Evolutionary conservation across 2,797 vertebrate species (phyloP).

Genomic region (Borostomias antarcticus): DNA sequence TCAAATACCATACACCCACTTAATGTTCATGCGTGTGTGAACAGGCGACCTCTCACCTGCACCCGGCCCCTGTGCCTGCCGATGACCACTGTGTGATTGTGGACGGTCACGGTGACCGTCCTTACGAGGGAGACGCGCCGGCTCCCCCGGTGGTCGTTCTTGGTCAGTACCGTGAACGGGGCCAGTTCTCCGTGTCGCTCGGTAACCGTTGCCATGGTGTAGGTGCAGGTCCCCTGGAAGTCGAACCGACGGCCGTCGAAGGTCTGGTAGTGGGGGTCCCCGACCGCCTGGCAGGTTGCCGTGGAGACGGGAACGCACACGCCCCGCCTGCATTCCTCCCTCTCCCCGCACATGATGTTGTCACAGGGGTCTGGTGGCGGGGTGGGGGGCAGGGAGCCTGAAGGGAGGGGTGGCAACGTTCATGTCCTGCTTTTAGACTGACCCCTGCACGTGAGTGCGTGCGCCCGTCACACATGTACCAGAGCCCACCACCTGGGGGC

Average conservation of each 20-base stretch:
- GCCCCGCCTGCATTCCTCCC: slow-evolving; percentile 43
- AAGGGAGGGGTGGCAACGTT: background rate
- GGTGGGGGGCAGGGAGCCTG: slow-evolving; percentile 13
- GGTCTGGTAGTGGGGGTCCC: slow-evolving; percentile 49
- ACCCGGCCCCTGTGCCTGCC: slow-evolving; percentile 39
- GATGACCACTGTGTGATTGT: slow-evolving; percentile 64
- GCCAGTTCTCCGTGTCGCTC: no score
- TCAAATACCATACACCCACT: background rate
- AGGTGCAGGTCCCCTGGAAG: slow-evolving; percentile 60
- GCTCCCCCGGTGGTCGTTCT: slow-evolving; percentile 70
- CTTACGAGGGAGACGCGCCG: slow-evolving; percentile 37
- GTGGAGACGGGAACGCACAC: slow-evolving; percentile 28
- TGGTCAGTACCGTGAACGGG: slow-evolving; percentile 58
- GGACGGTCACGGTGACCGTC: slow-evolving; percentile 51
- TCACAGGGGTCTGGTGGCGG: slow-evolving; percentile 44
- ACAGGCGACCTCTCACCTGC: no score
- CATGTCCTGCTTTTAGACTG: no score
- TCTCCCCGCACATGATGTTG: slow-evolving; percentile 38
- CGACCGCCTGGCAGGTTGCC: slow-evolving; percentile 49
- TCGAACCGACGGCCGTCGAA: slow-evolving; percentile 40
- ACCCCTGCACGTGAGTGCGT: no score
- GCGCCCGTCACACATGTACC: no score
- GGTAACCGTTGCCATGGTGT: slow-evolving; percentile 49
- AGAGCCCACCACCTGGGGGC: no score
- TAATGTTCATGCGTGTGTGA: no score